Conservation (phyloP, 1,140 invertebrate species). For the Andrena cerasifolii region DNA sequence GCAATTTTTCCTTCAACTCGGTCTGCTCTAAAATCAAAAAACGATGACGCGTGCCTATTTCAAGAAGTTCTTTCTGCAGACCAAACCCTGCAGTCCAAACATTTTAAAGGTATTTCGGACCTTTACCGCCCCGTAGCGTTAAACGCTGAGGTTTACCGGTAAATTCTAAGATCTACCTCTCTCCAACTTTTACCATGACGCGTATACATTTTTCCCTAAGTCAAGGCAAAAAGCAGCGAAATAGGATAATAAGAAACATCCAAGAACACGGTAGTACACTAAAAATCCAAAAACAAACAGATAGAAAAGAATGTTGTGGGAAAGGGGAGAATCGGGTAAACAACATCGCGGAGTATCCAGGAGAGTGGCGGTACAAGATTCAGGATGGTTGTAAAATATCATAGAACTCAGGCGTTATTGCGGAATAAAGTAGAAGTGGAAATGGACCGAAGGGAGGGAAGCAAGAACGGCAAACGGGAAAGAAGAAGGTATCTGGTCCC, state of each 20-base stretch:
- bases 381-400: not conserved
- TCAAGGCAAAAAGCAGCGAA: not conserved
- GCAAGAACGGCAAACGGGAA: not conserved
- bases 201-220: not conserved
- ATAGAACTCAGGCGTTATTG: not conserved
- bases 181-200: too few relatives aligned
- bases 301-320: too few relatives aligned
- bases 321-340: conserved; percentile 9
- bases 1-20: too few relatives aligned
- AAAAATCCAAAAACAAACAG: not conserved
- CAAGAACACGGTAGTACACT: not conserved
- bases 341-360: not conserved
- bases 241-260: too few relatives aligned
- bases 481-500: conserved; percentile 30
- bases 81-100: too few relatives aligned
- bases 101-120: too few relatives aligned
- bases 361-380: not conserved
- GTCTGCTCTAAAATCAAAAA: too few relatives aligned
- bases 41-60: too few relatives aligned
- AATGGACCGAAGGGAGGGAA: not conserved
- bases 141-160: too few relatives aligned
- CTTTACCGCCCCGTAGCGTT: too few relatives aligned
- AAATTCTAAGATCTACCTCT: too few relatives aligned
- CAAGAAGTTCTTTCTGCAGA: too few relatives aligned
- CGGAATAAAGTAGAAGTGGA: not conserved